Percentiles rank a stretch among this genome's conserved stretches.
Conservation (phyloP, 2,797 vertebrate genomes). For the Myripristis murdjan region DNA sequence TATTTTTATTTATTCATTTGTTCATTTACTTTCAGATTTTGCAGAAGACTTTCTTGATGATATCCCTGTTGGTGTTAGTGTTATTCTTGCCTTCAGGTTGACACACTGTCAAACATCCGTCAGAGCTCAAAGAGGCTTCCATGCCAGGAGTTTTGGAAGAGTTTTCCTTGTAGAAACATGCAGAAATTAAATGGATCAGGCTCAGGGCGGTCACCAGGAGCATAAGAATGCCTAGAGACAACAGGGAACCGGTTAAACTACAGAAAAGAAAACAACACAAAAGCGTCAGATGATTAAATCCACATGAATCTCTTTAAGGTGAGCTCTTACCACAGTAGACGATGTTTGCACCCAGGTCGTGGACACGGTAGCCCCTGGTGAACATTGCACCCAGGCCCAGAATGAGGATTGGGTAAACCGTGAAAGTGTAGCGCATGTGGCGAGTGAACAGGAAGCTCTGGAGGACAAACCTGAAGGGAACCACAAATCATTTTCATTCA, state of each 20-base stretch:
- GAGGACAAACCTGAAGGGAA: constrained; percentile 78
- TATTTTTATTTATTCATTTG: background rate
- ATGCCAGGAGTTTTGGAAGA: background rate
- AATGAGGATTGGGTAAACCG: constrained; percentile 79
- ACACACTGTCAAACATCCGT: constrained; percentile 37
- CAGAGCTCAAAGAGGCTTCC: background rate
- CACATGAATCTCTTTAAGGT: background rate
- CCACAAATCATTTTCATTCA: background rate
- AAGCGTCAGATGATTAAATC: background rate
- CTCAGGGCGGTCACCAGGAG: constrained; percentile 67
- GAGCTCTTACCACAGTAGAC: constrained; percentile 69
- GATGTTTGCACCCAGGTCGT: constrained; percentile 57
- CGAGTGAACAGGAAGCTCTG: constrained; percentile 78
- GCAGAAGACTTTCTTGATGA: background rate
- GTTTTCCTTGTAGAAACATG: constrained; percentile 39
- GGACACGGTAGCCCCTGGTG: constrained; percentile 58
- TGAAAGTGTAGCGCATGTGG: constrained; percentile 81
- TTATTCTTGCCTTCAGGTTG: constrained; percentile 15
- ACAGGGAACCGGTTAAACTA: background rate
- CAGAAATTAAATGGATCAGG: constrained; percentile 42
- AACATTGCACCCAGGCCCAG: constrained; percentile 80
- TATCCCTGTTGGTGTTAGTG: constrained; percentile 5
- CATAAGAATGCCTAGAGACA: constrained; percentile 64
- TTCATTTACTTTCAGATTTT: background rate
- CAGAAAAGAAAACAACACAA: background rate